Evolutionary conservation across 2,113 vertebrate genomes (phyloP).

Genomic region (Spheniscus mendiculus): DNA sequence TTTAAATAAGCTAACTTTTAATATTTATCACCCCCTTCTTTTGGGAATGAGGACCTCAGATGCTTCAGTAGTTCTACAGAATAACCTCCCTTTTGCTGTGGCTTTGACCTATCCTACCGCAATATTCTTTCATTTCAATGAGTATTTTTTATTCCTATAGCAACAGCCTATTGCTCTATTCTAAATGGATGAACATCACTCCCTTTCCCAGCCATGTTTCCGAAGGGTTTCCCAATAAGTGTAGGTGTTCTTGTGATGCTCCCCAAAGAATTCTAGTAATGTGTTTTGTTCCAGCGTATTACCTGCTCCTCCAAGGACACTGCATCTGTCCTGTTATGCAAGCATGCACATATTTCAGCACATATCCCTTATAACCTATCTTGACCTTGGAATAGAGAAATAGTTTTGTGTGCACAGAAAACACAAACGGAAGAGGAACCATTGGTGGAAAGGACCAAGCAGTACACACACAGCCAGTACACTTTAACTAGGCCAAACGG

Average conservation of each 20-base stretch:
- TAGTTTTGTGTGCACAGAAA: background rate
- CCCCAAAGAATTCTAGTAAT: background rate
- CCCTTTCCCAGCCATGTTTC: background rate
- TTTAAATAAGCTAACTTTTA: background rate
- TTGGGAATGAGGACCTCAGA: background rate
- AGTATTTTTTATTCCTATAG: background rate
- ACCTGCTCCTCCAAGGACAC: background rate
- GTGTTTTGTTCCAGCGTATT: background rate
- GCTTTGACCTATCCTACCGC: background rate
- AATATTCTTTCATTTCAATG: background rate
- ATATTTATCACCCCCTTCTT: background rate
- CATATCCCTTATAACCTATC: background rate
- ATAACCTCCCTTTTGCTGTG: background rate
- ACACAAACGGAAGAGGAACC: background rate
- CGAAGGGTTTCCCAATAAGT: background rate
- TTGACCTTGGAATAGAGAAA: background rate
- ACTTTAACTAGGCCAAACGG: background rate
- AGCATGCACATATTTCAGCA: background rate
- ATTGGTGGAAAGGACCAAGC: background rate
- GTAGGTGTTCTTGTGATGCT: background rate
- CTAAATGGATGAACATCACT: background rate
- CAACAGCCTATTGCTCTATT: background rate
- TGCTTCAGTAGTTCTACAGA: background rate
- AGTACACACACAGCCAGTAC: background rate
- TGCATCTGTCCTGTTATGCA: accelerated